Evolutionary conservation across 2,797 vertebrate species (phyloP).

Genomic region (Thaleichthys pacificus): DNA sequence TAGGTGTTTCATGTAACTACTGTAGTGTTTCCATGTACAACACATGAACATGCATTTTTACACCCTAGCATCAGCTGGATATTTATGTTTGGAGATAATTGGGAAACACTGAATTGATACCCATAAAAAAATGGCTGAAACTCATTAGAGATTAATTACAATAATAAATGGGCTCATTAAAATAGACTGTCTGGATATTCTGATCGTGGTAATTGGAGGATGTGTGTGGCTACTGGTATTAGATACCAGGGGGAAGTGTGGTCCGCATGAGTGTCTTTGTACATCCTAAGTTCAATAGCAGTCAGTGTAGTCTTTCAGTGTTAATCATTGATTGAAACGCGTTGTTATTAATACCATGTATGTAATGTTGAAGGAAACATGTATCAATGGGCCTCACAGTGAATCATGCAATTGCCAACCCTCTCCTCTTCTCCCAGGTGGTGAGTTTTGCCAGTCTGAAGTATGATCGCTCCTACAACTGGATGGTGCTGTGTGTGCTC

Average conservation of each 20-base stretch:
- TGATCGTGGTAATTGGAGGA: neutral
- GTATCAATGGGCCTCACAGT: neutral
- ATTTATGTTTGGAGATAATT: neutral
- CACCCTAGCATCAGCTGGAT: no score
- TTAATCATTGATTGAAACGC: neutral
- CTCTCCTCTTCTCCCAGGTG: conserved; percentile 70
- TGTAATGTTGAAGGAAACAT: no score
- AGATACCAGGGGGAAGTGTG: neutral
- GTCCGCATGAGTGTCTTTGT: neutral
- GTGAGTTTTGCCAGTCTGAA: conserved; percentile 91
- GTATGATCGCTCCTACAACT: conserved; percentile 82
- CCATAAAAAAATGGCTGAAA: neutral
- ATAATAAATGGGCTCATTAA: neutral
- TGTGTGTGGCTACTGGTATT: neutral
- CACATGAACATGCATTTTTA: no score
- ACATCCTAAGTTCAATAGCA: neutral
- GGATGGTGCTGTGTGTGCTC: conserved; percentile 91
- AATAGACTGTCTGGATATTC: neutral
- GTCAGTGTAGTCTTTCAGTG: no score
- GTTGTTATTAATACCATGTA: neutral
- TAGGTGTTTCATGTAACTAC: no score
- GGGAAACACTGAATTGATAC: no score
- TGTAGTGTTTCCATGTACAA: no score
- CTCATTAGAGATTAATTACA: neutral
- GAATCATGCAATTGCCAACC: no score